Conservation (phyloP, 1,140 invertebrate species). For the Drosophila bocki region DNA sequence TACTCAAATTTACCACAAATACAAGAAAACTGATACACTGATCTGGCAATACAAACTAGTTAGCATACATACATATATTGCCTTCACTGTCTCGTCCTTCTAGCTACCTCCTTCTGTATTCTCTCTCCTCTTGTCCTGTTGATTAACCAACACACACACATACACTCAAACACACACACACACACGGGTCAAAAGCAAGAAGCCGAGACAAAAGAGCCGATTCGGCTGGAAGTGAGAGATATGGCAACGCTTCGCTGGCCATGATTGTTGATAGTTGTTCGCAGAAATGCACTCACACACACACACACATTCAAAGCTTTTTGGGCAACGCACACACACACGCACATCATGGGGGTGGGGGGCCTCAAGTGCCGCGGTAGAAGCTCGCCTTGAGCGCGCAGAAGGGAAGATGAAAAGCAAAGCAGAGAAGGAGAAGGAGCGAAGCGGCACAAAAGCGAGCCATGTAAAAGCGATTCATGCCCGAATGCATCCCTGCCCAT, state of each 20-base stretch:
- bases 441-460: conserved; percentile 65
- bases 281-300: conserved; percentile 27
- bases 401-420: background rate
- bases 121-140: conserved; percentile 6
- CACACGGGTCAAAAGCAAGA: conserved; percentile 17
- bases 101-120: no score
- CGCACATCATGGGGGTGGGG: conserved; percentile 3
- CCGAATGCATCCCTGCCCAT: conserved; percentile 61
- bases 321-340: conserved; percentile 29
- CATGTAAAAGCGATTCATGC: conserved; percentile 79
- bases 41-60: conserved; percentile 8
- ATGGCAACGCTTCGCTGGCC: conserved; percentile 69
- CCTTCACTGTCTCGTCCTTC: background rate
- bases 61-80: conserved; percentile 1
- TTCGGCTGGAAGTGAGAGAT: conserved; percentile 43
- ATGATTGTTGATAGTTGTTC: conserved; percentile 72
- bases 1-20: no score
- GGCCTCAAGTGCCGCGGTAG: conserved; percentile 23
- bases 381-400: conserved; percentile 10
- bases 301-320: conserved; percentile 20
- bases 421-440: conserved; percentile 4
- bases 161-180: conserved; percentile 10
- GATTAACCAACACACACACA: conserved; percentile 30
- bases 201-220: conserved; percentile 46
- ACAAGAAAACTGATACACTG: background rate